These are phyloP conservation scores for Pantala flavescens DNA, from an alignment of 1,140 invertebrate species.

Conservation along the genomic window DNA sequence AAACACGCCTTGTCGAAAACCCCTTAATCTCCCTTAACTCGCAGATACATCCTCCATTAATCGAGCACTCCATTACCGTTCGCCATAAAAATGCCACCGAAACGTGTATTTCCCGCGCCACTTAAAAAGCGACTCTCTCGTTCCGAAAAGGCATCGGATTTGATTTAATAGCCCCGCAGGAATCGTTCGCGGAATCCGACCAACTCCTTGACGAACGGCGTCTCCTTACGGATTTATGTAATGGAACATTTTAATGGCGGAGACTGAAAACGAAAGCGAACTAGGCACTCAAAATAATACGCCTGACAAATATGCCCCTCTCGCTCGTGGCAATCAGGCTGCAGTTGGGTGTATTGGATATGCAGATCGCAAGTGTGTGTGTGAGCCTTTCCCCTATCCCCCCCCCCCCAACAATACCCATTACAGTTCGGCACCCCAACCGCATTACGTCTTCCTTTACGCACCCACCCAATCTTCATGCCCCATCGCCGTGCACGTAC, in stretches of 20 bases:
- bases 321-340: neutral
- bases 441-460: too few species aligned
- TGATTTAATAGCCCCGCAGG: too few species aligned
- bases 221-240: neutral
- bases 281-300: neutral
- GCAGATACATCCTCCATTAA: too few species aligned
- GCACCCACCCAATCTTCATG: neutral
- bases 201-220: neutral
- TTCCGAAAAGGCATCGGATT: too few species aligned
- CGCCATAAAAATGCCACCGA: too few species aligned
- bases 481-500: neutral
- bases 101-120: too few species aligned
- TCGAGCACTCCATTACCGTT: too few species aligned
- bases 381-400: neutral
- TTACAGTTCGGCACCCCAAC: too few species aligned
- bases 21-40: too few species aligned
- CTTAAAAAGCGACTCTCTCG: too few species aligned
- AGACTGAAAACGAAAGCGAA: neutral
- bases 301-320: neutral
- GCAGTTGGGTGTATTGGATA: neutral
- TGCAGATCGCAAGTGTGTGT: neutral
- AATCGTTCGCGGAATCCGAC: neutral
- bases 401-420: too few species aligned
- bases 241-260: constrained; percentile 1
- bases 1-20: too few species aligned